Conservation (phyloP, 2,797 vertebrate genomes). For the Alcedo atthis region DNA sequence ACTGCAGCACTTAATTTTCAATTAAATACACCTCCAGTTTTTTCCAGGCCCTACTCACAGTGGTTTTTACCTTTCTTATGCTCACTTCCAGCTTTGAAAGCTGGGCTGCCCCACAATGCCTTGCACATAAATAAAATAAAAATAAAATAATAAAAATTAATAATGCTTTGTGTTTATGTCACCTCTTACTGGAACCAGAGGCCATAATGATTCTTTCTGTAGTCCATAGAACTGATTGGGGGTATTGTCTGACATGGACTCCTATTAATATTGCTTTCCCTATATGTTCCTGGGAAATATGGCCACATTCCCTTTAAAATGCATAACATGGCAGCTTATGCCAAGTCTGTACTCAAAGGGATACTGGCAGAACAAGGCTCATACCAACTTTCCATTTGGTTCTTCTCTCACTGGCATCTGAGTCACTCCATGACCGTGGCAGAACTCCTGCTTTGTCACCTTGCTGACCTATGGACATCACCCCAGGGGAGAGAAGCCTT, state of each 20-base stretch:
- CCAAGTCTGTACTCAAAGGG: not conserved
- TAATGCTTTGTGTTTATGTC: not conserved
- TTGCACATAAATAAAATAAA: not conserved
- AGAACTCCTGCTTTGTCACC: not conserved
- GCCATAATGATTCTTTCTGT: not conserved
- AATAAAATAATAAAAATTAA: not conserved
- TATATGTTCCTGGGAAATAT: not conserved
- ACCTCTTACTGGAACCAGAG: not conserved
- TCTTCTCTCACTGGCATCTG: not conserved
- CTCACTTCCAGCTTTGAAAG: not conserved
- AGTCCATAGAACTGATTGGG: not conserved
- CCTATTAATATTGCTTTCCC: not conserved
- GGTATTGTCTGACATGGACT: not conserved
- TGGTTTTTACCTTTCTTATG: not conserved
- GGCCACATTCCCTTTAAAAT: not conserved
- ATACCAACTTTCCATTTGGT: not conserved
- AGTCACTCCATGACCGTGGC: fast-evolving
- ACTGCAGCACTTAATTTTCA: not conserved
- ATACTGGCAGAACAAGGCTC: not conserved
- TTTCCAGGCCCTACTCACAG: not conserved
- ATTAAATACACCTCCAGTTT: not conserved
- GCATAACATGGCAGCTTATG: not conserved
- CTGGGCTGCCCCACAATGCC: not conserved
- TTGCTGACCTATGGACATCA: not conserved
- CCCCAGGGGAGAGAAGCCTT: not conserved